phyloP scores from a whole-genome alignment of 2,888 invertebrate species.

The Luperina nickerlii region DNA sequence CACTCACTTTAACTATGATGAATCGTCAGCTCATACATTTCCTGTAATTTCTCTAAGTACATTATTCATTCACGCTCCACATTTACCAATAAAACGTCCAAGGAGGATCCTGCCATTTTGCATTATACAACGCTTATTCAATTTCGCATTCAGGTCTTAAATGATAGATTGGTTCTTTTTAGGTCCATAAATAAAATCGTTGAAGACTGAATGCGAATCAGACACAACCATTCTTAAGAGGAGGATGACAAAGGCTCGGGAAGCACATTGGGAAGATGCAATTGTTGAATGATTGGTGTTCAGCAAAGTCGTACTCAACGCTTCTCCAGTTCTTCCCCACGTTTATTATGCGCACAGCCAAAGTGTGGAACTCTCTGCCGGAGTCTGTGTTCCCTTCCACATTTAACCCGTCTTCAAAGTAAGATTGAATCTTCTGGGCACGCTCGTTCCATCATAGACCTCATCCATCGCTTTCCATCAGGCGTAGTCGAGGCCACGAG shows the following conservation, averaged over 20 bases:
- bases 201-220: conserved; percentile 6
- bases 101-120: conserved; percentile 51
- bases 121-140: conserved; percentile 50
- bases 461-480: background rate
- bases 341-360: background rate
- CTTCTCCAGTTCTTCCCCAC: background rate
- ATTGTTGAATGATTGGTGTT: background rate
- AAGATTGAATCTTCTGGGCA: background rate
- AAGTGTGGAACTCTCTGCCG: background rate
- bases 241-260: background rate
- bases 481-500: background rate
- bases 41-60: conserved; percentile 44
- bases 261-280: background rate
- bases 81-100: conserved; percentile 42
- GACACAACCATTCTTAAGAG: background rate
- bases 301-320: background rate
- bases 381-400: background rate
- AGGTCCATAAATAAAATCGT: conserved; percentile 27
- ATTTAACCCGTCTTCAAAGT: background rate
- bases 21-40: conserved; percentile 37
- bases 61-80: conserved; percentile 31
- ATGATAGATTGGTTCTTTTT: conserved; percentile 41
- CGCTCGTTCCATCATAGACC: background rate
- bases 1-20: conserved; percentile 21
- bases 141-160: conserved; percentile 57